Evolutionary conservation across 2,888 invertebrate species (phyloP).

Genomic region (Eristalinus sepulchralis): DNA sequence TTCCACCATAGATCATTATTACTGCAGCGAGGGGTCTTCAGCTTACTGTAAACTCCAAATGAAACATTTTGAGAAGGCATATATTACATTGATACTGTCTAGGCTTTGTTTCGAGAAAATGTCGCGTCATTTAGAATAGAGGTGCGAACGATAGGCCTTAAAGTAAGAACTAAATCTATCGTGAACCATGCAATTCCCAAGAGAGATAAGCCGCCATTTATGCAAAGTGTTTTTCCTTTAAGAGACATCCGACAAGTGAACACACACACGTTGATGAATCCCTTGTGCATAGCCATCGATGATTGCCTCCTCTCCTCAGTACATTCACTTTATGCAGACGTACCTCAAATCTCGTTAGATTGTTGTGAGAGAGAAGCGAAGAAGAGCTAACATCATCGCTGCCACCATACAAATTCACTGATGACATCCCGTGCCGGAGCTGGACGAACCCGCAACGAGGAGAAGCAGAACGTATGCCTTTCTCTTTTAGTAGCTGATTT

Average conservation of each 20-base stretch:
- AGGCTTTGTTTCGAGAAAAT: too few species aligned
- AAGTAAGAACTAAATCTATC: too few species aligned
- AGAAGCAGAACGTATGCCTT: conserved; percentile 50
- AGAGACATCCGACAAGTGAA: conserved; percentile 36
- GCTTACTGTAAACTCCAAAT: too few species aligned
- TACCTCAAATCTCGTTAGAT: conserved; percentile 40
- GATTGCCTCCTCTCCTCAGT: conserved; percentile 8
- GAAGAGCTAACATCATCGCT: conserved; percentile 52
- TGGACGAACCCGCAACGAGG: conserved; percentile 34
- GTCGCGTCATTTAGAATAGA: too few species aligned
- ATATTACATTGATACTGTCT: too few species aligned
- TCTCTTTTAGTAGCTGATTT: conserved; percentile 62
- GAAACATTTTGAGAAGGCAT: too few species aligned
- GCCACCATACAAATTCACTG: conserved; percentile 23
- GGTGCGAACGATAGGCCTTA: too few species aligned
- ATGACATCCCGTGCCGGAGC: conserved; percentile 47
- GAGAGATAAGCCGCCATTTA: not conserved
- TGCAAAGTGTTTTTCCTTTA: too few species aligned
- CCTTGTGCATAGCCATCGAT: conserved; percentile 39
- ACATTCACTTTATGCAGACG: conserved; percentile 50
- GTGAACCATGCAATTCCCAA: too few species aligned
- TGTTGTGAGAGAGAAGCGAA: conserved; percentile 24
- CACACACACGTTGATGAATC: conserved; percentile 15
- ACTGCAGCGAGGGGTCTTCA: too few species aligned
- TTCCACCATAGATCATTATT: too few species aligned